These are phyloP conservation scores for Rousettus leschenaultii DNA, from an alignment of 2,113 vertebrate species.

Conservation along the genomic window DNA sequence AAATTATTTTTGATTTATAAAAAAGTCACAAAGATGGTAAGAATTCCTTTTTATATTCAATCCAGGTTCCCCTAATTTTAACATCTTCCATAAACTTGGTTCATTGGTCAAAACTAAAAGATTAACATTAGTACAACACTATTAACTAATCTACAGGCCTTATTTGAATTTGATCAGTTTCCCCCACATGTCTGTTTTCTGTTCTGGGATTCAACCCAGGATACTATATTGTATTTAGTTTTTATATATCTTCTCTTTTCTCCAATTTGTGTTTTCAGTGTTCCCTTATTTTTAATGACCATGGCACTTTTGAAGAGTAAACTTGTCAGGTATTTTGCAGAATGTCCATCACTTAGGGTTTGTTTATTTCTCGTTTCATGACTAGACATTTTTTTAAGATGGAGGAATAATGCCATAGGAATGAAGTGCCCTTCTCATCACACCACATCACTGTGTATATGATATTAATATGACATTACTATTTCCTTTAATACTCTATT, in stretches of 20 bases:
- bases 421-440: background rate
- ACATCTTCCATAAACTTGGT: background rate
- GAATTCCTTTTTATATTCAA: background rate
- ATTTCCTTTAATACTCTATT: background rate
- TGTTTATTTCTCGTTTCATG: background rate
- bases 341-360: background rate
- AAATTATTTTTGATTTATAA: background rate
- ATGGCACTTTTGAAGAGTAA: background rate
- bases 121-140: background rate
- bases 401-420: background rate
- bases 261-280: background rate
- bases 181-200: background rate
- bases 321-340: background rate
- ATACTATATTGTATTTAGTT: background rate
- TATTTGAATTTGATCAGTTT: background rate
- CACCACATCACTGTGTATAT: background rate
- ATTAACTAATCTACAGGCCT: background rate
- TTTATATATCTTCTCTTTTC: background rate
- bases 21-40: background rate
- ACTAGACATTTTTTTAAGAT: background rate
- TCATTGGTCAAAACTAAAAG: background rate
- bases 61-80: background rate
- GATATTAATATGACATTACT: background rate
- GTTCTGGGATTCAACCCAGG: background rate
- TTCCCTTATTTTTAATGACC: background rate